Evolutionary conservation across 2,113 vertebrate species (phyloP), one percentile per base, ranked within the genome.

Genomic region (Thermophis baileyi): DNA sequence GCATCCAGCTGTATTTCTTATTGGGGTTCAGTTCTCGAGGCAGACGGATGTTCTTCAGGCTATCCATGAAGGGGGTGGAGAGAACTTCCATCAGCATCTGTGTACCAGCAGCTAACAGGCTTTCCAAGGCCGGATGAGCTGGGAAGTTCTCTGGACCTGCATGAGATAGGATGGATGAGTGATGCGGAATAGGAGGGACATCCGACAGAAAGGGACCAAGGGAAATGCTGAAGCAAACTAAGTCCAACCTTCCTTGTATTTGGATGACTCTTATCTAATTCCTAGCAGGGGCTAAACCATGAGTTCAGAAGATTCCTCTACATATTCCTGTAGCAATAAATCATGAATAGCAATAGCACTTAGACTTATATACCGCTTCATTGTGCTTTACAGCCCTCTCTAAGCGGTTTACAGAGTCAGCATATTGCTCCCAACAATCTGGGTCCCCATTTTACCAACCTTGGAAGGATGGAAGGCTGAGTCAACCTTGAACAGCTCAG

Each of bases 1-100:
- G 98, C 98, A 98, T 99, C 99, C 99, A 99, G 98, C 99, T 99
- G 96, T 99, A 99, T 93, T 99, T 99, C 97, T 98, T 99, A 98
- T 98, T 98, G 94, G 98, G 98, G 95, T 99, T 98, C 95, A 99
- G 97, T 40, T 98, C 98, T 93, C 99, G 97, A 1, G 99, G 98
- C 85, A 99, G 98, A 91, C 98, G 97, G 92, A 99, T 97, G 97
- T 98, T 98, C 95, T 98, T 99, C 94, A 98, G 96, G 4, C 96
- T 97, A 94, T 98, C 98, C 95, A 96, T 95, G 0, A 98, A 97
- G 86, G 98, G 97, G 87, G 97, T 95, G 88, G 99, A 98, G 49
- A 99, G 98, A 93, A 98, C 99, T 94, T 99, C 99, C 97, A 99
- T 97, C 89, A 99, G 97, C 96, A 99, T 98, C 93, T 99, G 99